Evolutionary conservation across 2,888 invertebrate species (phyloP), one percentile per base, ranked within the genome.

Genomic region (Pyralis farinalis): DNA sequence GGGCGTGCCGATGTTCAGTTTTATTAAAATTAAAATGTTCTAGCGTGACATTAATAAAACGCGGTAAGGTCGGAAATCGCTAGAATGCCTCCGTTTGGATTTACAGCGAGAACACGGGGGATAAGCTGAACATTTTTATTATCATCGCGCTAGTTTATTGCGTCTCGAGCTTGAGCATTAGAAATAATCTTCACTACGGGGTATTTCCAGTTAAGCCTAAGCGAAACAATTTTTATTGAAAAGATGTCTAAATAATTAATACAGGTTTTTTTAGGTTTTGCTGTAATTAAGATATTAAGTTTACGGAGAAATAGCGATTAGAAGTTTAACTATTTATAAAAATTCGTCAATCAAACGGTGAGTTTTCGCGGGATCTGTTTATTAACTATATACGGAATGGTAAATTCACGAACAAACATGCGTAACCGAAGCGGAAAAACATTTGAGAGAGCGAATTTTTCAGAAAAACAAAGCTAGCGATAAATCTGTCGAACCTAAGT

Each of bases 11-110:
- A 82, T 84, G 83, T 82, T 82, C 84, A 77, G 79, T 84, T 85
- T 86, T 87, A 87, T 85, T 88, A 86, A 87, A 87, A 87, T 85
- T 85, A 86, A 87, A 88, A 81, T 70, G 75, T 83, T 75, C 77
- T 71, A 74, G 73, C 76, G 66, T 71, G 75, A 79, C 77, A 76
- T 83, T 85, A 82, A 79, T 82, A 83, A 77, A 78, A 79, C 62
- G 70, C 65, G 56, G 56, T 79, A 79, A 74, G 78, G 79, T 75
- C 63, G 72, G 72, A 65, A 81, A 74, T 79, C 68, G 79, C 64
- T 65, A 62, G 67, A 49, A 55, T 57, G 53, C 59, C 53, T 39
- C 53, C 58, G 60, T 65, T 75, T 73, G 73, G 74, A 80, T 78
- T 82, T 76, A 80, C 79, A 78, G 70, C 73, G 66, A 53, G 71